A percentile compares a stretch with the other conserved stretches of the same genome.
Conservation (phyloP, 2,888 invertebrate genomes). For the Gastracanthus pulcherrimus region DNA sequence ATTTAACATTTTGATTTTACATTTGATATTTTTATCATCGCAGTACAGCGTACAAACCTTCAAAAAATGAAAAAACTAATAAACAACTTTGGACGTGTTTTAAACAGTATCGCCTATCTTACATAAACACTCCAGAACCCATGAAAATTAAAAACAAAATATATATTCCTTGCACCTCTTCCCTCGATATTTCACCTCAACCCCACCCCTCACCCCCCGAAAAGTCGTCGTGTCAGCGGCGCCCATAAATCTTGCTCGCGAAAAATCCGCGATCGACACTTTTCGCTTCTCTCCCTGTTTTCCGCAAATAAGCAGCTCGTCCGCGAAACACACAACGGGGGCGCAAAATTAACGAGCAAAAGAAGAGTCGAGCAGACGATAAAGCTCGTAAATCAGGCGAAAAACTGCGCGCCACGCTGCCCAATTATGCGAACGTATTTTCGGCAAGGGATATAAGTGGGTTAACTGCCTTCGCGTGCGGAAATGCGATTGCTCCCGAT, state of each 20-base stretch:
- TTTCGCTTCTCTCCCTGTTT: background rate
- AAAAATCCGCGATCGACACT: background rate
- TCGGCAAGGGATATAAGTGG: conserved; percentile 13
- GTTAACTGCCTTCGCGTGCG: conserved; percentile 21
- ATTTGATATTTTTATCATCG: no score
- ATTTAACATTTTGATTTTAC: no score
- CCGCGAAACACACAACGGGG: background rate
- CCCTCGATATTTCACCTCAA: no score
- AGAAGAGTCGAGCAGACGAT: background rate
- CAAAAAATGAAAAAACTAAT: no score
- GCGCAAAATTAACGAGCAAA: background rate
- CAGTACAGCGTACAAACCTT: no score
- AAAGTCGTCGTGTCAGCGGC: background rate
- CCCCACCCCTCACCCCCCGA: no score
- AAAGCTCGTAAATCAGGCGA: conserved; percentile 40
- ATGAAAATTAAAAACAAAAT: no score
- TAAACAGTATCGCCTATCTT: no score
- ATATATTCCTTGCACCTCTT: no score
- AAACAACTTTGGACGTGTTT: no score
- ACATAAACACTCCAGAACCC: no score
- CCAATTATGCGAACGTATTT: conserved; percentile 13
- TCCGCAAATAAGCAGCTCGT: background rate
- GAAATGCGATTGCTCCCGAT: background rate
- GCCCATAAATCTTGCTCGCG: background rate
- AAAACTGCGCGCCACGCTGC: background rate